Evolutionary conservation across 2,888 invertebrate species (phyloP), one percentile per base, ranked within the genome.

Genomic region (Thelaira solivaga): DNA sequence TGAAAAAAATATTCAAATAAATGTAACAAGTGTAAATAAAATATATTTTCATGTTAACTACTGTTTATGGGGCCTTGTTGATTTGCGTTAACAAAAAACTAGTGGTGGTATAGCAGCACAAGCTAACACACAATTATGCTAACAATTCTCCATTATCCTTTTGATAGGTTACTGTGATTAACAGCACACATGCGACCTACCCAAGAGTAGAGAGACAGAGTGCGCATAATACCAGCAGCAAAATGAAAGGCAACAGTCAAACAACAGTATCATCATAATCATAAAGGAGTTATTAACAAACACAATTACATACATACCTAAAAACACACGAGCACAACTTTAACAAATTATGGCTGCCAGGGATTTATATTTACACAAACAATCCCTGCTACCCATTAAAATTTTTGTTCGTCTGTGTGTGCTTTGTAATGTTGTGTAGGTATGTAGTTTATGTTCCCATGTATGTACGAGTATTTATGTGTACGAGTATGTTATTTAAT

Each of bases 91-190:
- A 36, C 5, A 53, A 24, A 39, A 13, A n/a, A n/a, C n/a, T n/a
- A n/a, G n/a, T n/a, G n/a, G n/a, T n/a, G n/a, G n/a, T n/a, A n/a
- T n/a, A n/a, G n/a, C 36, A 16, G 36, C 34, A 57, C 5, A 36
- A 10, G 36, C 29, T 10, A 1, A 36, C 13, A 22, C 20, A 62
- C 13, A 18, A 1, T 22, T 6, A 36, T 26, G 4, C 8, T 43
- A 8, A 22, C 10, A 39, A 72, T 43, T 77, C 77, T 57, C 67
- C 22, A 43, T 57, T 77, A 67, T 43, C 55, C 68, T 36, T 51
- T 55, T 34, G 18, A 49, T 53, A 34, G 11, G 57, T 68, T 49
- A 39, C 62, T 68, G 57, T 77, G 77, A 77, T 77, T 73, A 64
- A 73, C 67, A 62, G 11, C 8, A 49, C 61, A 67, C 68, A 73